Evolutionary conservation across 2,113 vertebrate genomes (phyloP).

Genomic region (Platichthys flesus): DNA sequence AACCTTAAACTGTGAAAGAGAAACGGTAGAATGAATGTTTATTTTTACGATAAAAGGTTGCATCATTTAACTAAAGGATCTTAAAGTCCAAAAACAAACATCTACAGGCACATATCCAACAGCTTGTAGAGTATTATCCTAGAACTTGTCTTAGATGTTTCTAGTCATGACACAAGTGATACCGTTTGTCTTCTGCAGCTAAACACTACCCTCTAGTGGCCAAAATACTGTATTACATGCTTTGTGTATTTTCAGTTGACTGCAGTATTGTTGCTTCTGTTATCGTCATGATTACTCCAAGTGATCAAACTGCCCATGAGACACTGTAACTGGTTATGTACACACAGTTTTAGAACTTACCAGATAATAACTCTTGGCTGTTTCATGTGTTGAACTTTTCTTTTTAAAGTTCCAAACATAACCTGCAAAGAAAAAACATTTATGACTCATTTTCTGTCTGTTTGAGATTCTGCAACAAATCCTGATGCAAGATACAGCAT

Average conservation of each 20-base stretch:
- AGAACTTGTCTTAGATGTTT: neutral
- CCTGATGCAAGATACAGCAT: too few relatives aligned
- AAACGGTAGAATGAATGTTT: too few relatives aligned
- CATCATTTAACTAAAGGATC: too few relatives aligned
- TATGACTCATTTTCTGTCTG: too few relatives aligned
- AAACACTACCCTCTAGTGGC: conserved; percentile 57
- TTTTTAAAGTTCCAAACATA: conserved; percentile 27
- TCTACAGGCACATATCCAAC: neutral
- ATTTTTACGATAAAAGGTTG: neutral
- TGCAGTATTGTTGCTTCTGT: neutral
- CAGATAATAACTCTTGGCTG: neutral
- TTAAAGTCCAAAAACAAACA: neutral
- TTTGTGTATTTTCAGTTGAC: neutral
- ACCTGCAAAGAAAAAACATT: conserved; percentile 31
- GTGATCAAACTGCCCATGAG: neutral
- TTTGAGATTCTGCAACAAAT: too few relatives aligned
- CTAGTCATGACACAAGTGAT: neutral
- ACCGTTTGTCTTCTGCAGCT: neutral
- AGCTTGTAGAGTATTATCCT: neutral
- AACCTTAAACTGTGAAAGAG: neutral
- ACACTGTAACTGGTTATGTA: neutral
- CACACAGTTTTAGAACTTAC: conserved; percentile 22
- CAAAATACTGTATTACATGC: conserved; percentile 8
- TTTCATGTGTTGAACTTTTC: conserved; percentile 8
- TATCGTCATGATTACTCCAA: neutral